Base-by-base conservation (phyloP, 2,113 vertebrate species). In the Petrocephalus microphthalmus region DNA sequence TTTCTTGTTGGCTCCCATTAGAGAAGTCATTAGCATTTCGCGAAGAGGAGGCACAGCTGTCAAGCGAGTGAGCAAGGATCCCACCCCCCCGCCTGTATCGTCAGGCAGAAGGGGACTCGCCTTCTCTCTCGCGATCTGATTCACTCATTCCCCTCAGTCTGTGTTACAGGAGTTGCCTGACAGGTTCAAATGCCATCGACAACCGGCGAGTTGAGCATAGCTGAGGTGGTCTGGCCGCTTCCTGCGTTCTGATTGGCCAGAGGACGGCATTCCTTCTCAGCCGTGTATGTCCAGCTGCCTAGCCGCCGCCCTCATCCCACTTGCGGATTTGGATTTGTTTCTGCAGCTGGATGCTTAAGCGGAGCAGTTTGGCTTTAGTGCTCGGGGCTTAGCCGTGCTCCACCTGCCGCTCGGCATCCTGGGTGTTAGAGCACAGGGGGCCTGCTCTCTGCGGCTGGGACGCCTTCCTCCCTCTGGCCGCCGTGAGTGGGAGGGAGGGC, bases 21-120 rank as follows among this genome's bases (percentile, higher is more conserved):
- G 57, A 74, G 81, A 17, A 89, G 88, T 85, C 88, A 71, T 85
- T 85, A 89, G 84, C 47, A 84, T 64, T 84, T 49, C 19, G 82
- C 83, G 19, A 8, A 89, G 81, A 88, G 54, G 83, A 71, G 82
- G 84, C 83, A 64, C 25, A 25, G 83, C 88, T 89, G 84, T 74
- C 60, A 52, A 7, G 49, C 45, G 49, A 42, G 60, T 22, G 29
- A 60, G 60, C 60, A 10, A 53, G 81, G 57, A 52, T 42, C 83
- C 47, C 83, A 0, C 83, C 83, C 47, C 29, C 25, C 29, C 19
- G 29, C 19, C 60, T 22, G 57, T 64, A n/a, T 29, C 8, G 10
- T 13, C 82, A 84, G 67, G 42, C 54, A 51, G 42, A 54, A 82
- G 19, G 60, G 45, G 8, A 42, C 42, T 64, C 13, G 42, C 25